These are phyloP conservation scores for Xenopus petersii DNA, from an alignment of 2,797 vertebrate genomes.

Conservation along the genomic window DNA sequence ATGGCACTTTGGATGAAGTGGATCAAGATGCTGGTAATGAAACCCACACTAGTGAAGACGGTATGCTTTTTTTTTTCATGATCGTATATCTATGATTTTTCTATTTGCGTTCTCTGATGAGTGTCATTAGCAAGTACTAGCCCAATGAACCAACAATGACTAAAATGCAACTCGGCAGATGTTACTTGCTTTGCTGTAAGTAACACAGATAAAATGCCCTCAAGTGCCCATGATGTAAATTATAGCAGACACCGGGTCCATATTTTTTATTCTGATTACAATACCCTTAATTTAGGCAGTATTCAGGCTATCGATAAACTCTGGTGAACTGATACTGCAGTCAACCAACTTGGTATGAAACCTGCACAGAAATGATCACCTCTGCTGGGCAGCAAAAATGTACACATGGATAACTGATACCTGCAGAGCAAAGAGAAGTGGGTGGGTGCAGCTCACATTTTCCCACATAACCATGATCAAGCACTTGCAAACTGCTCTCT, in stretches of 20 bases:
- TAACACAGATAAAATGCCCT: too few relatives aligned
- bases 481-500: background rate
- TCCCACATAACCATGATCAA: constrained; percentile 1
- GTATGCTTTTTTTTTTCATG: constrained; percentile 63
- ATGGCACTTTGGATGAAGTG: constrained; percentile 89
- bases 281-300: too few relatives aligned
- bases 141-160: too few relatives aligned
- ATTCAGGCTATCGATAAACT: too few relatives aligned
- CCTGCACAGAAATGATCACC: background rate
- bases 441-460: background rate
- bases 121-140: too few relatives aligned
- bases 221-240: too few relatives aligned
- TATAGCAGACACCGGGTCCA: too few relatives aligned
- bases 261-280: too few relatives aligned
- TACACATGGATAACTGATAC: constrained; percentile 11
- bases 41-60: constrained; percentile 94
- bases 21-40: constrained; percentile 90
- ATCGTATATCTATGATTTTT: background rate
- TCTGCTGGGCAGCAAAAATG: background rate
- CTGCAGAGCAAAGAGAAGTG: background rate
- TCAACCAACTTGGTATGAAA: background rate
- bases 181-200: too few relatives aligned
- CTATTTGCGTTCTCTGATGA: background rate
- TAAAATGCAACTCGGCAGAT: too few relatives aligned
- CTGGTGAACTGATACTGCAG: too few relatives aligned